Conservation (phyloP, 2,113 vertebrate species). For the Macaca nemestrina region DNA sequence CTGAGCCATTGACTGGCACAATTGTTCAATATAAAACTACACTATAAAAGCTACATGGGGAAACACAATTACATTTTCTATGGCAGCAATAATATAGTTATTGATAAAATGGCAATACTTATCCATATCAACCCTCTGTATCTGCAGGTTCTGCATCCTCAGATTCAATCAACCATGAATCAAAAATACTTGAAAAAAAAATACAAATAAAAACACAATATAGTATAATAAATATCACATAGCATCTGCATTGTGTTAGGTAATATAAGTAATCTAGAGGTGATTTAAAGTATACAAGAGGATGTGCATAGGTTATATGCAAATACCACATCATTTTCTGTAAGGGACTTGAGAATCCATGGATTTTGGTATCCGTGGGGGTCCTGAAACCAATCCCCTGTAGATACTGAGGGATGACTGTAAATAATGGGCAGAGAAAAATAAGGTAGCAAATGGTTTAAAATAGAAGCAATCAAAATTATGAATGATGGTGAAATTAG, state of each 20-base stretch:
- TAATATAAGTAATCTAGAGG: not conserved
- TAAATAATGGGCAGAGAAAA: not conserved
- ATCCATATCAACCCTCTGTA: not conserved
- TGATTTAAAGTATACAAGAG: not conserved
- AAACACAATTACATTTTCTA: not conserved
- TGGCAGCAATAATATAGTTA: not conserved
- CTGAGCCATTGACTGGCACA: not conserved
- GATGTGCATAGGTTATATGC: not conserved
- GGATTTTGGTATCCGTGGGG: not conserved
- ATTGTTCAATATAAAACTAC: not conserved
- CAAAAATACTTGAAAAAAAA: not conserved
- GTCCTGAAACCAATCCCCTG: not conserved
- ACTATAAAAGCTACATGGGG: not conserved
- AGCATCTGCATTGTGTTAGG: not conserved
- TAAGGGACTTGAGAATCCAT: not conserved
- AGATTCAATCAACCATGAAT: not conserved
- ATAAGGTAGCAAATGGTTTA: not conserved
- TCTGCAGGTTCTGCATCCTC: not conserved
- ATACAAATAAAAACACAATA: not conserved
- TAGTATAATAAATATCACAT: not conserved
- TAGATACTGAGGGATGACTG: not conserved
- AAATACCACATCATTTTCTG: not conserved
- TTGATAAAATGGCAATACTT: not conserved
- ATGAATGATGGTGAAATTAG: slow-evolving; percentile 14
- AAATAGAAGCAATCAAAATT: slow-evolving; percentile 2